Conservation (phyloP, 2,113 vertebrate species). For the Austrofundulus limnaeus region DNA sequence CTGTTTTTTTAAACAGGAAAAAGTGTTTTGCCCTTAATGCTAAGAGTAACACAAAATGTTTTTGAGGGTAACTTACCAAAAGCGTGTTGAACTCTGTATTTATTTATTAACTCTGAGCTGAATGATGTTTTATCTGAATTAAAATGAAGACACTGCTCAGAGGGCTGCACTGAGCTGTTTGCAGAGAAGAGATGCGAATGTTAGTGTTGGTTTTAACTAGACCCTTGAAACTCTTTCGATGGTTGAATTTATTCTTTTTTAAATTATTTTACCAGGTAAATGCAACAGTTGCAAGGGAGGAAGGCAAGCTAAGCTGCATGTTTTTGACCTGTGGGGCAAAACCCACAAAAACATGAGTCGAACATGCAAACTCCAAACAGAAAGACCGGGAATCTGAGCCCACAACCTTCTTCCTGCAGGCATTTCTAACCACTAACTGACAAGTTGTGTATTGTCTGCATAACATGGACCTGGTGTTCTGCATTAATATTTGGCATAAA, state of each 20-base stretch:
- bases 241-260: background rate
- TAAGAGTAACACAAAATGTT: background rate
- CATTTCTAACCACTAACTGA: no score
- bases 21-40: background rate
- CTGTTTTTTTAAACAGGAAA: conserved; percentile 10
- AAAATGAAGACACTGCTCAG: conserved; percentile 6
- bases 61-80: conserved; percentile 12
- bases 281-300: no score
- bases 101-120: conserved; percentile 5
- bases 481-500: background rate
- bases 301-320: no score
- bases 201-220: conserved; percentile 17
- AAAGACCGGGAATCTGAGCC: no score
- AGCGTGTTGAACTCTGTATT: conserved; percentile 4
- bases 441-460: no score
- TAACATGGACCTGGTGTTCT: background rate
- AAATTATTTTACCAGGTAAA: no score
- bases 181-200: conserved; percentile 1
- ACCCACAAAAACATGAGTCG: no score
- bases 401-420: no score
- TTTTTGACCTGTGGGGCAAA: no score
- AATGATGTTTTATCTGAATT: background rate
- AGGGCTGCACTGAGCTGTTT: conserved; percentile 11
- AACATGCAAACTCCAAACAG: no score
- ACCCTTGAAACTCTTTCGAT: background rate